These are phyloP conservation scores for Gymnothorax reevesii DNA, from an alignment of 2,797 vertebrate species.

Conservation along the genomic window DNA sequence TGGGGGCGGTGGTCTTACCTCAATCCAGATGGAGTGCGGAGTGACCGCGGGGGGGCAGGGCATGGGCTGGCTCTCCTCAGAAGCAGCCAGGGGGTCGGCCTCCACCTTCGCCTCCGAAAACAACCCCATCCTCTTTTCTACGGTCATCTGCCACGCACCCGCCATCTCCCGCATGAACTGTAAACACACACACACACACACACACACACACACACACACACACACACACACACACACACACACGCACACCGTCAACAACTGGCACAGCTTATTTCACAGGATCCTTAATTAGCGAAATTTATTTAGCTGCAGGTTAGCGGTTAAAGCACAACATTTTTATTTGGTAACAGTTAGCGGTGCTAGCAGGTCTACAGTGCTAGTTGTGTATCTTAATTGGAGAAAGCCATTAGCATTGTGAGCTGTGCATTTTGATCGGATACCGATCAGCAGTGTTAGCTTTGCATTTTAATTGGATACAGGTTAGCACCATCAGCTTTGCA, in stretches of 20 bases:
- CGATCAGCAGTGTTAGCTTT: not conserved
- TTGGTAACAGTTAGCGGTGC: too few relatives aligned
- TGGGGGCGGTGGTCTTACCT: constrained; percentile 65
- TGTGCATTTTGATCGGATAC: not conserved
- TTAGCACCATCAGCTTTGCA: too few relatives aligned
- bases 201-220: too few relatives aligned
- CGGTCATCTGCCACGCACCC: constrained; percentile 96
- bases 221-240: not conserved
- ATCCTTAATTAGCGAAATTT: too few relatives aligned
- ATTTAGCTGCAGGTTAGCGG: too few relatives aligned
- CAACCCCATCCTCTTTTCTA: constrained; percentile 89
- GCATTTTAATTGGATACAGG: too few relatives aligned
- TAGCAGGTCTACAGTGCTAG: too few relatives aligned
- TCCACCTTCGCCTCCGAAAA: constrained; percentile 88
- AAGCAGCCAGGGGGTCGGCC: constrained; percentile 91
- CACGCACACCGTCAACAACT: too few relatives aligned
- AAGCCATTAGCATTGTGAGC: not conserved
- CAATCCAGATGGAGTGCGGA: constrained; percentile 94
- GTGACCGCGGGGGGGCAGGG: constrained; percentile 88
- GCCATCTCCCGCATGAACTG: constrained; percentile 97
- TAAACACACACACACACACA: not conserved
- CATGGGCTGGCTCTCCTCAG: constrained; percentile 87
- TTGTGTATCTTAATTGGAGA: too few relatives aligned
- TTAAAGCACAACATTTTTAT: too few relatives aligned
- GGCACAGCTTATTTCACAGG: too few relatives aligned